Evolutionary conservation across 1,140 invertebrate species (phyloP), one percentile per base, ranked within the genome.

Genomic region (Temnothorax longispinosus): DNA sequence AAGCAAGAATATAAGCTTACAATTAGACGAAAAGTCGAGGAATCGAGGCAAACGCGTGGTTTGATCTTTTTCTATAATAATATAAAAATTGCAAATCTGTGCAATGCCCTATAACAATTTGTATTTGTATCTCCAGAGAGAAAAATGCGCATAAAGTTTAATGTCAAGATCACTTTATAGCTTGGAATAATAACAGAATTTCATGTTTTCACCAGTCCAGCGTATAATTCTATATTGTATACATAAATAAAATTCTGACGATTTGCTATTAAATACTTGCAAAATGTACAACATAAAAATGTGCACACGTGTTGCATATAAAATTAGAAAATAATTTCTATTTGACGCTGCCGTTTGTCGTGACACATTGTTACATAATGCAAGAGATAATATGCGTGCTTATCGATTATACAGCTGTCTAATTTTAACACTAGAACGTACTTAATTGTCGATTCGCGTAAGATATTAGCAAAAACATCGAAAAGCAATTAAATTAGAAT

Each of bases 241-340:
- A 38, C 11, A 18, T 38, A 32, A 21, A 47, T 32, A 15, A 21
- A 27, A 38, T 64, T 69, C 8, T 21, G 27, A 18, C 7, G 1
- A 18, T 35, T 80, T 80, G 11, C 7, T 32, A 41, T 78, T 80
- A 18, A 67, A 47, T 52, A 52, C 15, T 65, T 52, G 13, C n/a
- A 35, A 35, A 38, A 3, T 50, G 8, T 32, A 13, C 18, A 15
- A 13, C 4, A 3, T 47, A 13, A 6, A 62, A 32, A 47, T 47
- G 18, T 18, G 52, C 13, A 21, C 13, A 21, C 27, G 27, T 38
- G 64, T 56, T 69, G 13, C 35, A 56, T 69, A 69, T 4, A 1
- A 56, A 81, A 69, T 44, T 56, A 27, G 21, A 81, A 32, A 81
- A 71, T 27, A 71, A 32, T n/a, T 81, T 13, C 15, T 15, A 18